A percentile compares a stretch with the other conserved stretches of the same genome.
These are phyloP conservation scores for Atlantisia rogersi DNA, from an alignment of 2,113 vertebrate genomes.

Conservation along the genomic window DNA sequence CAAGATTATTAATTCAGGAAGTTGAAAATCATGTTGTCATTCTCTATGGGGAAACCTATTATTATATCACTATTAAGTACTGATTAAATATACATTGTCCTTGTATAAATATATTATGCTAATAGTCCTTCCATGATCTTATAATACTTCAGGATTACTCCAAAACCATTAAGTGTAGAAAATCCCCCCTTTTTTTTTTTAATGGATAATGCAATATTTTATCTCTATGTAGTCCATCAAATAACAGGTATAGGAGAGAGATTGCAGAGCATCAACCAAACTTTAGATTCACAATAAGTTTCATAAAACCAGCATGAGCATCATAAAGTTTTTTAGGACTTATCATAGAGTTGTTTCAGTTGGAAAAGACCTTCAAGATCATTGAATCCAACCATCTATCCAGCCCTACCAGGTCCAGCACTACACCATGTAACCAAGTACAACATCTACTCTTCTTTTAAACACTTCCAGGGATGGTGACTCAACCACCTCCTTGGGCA, in stretches of 20 bases:
- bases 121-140: slow-evolving; percentile 34
- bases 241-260: neutral
- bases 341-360: too few relatives aligned
- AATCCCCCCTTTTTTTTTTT: neutral
- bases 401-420: too few relatives aligned
- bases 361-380: too few relatives aligned
- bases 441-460: too few relatives aligned
- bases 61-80: slow-evolving; percentile 57
- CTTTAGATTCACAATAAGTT: neutral
- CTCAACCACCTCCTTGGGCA: too few relatives aligned
- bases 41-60: slow-evolving; percentile 27
- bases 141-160: slow-evolving; percentile 33
- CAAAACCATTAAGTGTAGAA: neutral
- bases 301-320: neutral
- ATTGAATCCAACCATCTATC: too few relatives aligned
- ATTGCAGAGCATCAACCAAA: neutral
- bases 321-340: neutral
- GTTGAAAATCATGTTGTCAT: slow-evolving; percentile 43
- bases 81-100: slow-evolving; percentile 55
- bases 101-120: slow-evolving; percentile 55
- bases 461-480: too few relatives aligned
- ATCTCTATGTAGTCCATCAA: neutral
- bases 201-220: neutral
- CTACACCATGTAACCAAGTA: too few relatives aligned
- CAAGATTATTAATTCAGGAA: slow-evolving; percentile 56